Conservation (phyloP, 2,888 invertebrate genomes). For the Phlogophora meticulosa region DNA sequence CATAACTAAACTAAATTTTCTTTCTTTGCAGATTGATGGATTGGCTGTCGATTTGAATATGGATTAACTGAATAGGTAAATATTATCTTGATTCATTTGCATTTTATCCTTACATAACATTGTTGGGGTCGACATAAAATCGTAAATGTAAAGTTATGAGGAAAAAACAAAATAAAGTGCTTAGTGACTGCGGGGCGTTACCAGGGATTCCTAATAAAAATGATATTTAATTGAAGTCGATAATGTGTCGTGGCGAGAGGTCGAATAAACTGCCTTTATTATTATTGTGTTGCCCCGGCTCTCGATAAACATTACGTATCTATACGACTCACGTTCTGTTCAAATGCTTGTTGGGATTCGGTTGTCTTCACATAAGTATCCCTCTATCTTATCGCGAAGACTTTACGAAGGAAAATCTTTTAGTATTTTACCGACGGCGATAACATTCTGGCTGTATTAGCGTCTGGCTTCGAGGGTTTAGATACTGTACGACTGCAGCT, state of each 20-base stretch:
- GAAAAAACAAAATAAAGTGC: conserved; percentile 77
- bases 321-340: conserved; percentile 66
- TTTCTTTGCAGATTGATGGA: conserved; percentile 81
- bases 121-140: conserved; percentile 73
- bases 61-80: conserved; percentile 78
- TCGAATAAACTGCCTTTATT: conserved; percentile 89
- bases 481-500: conserved; percentile 25
- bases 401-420: conserved; percentile 62
- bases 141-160: conserved; percentile 75
- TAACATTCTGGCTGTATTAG: conserved; percentile 52
- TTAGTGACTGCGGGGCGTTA: conserved; percentile 83
- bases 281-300: conserved; percentile 84
- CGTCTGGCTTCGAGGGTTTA: conserved; percentile 39
- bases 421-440: conserved; percentile 55
- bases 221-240: conserved; percentile 90
- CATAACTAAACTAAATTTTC: conserved; percentile 67
- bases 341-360: conserved; percentile 71
- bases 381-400: conserved; percentile 63
- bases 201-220: conserved; percentile 88
- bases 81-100: conserved; percentile 56
- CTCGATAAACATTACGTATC: conserved; percentile 81
- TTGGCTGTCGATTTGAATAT: conserved; percentile 72
- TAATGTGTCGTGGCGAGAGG: conserved; percentile 86
- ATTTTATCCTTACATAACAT: conserved; percentile 63
- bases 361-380: conserved; percentile 63